Conservation (phyloP, 2,888 invertebrate species). For the Rhimphoctona megacephalus region DNA sequence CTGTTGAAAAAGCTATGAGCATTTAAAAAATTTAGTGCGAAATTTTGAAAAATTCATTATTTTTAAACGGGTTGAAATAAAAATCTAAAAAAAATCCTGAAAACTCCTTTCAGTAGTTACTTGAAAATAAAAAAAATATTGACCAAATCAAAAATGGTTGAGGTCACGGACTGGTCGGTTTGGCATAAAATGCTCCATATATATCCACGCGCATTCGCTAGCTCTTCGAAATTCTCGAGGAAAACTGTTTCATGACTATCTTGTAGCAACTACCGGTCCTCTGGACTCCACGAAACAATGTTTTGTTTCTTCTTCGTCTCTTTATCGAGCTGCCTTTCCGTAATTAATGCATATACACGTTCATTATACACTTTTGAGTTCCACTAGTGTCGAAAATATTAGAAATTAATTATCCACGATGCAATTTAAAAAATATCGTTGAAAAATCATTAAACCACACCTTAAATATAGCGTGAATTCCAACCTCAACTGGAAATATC, state of each 20-base stretch:
- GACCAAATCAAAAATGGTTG: too few relatives aligned
- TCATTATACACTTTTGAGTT: background rate
- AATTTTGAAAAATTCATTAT: too few relatives aligned
- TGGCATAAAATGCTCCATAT: too few relatives aligned
- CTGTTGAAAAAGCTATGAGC: too few relatives aligned
- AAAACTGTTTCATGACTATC: slow-evolving; percentile 28
- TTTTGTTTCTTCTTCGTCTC: slow-evolving; percentile 28
- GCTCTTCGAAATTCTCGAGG: slow-evolving; percentile 45
- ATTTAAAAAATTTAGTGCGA: too few relatives aligned
- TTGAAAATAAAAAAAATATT: too few relatives aligned
- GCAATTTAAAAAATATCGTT: background rate
- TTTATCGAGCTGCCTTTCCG: background rate
- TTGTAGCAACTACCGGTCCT: slow-evolving; percentile 19
- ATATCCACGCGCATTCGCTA: slow-evolving; percentile 11
- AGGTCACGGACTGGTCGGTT: too few relatives aligned
- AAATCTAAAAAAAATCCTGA: too few relatives aligned
- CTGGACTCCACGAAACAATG: slow-evolving; percentile 28
- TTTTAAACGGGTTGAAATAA: too few relatives aligned
- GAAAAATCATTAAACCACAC: slow-evolving; percentile 14
- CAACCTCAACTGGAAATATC: background rate
- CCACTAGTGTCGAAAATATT: background rate
- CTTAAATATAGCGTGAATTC: background rate
- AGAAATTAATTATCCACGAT: background rate
- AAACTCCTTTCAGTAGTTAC: too few relatives aligned
- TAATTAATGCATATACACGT: background rate